Evolutionary conservation across 2,797 vertebrate species (phyloP).

Genomic region (Australoheros facetus): DNA sequence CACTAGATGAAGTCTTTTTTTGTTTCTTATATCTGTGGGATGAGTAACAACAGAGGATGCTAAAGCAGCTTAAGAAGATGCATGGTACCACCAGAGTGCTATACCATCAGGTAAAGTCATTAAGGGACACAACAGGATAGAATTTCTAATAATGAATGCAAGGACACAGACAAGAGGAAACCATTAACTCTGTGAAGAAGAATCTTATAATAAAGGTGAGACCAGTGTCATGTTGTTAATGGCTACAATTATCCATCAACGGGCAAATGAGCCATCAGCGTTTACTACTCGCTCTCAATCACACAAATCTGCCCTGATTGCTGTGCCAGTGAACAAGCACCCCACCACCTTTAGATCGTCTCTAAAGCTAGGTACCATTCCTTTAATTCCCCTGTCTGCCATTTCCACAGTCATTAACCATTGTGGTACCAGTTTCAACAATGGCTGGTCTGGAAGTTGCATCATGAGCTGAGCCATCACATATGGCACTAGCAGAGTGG

Average conservation of each 20-base stretch:
- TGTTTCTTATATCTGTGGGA: slow-evolving; percentile 12
- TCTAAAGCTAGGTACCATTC: slow-evolving; percentile 41
- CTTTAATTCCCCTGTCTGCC: slow-evolving; percentile 45
- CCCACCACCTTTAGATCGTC: slow-evolving; percentile 41
- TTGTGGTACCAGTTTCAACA: slow-evolving; percentile 14
- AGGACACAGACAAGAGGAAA: slow-evolving; percentile 63
- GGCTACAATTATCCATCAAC: slow-evolving; percentile 73
- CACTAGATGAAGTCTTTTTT: background rate
- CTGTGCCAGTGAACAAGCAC: slow-evolving; percentile 47
- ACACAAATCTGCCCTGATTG: slow-evolving; percentile 69
- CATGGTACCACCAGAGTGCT: slow-evolving; percentile 5
- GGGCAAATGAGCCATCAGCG: slow-evolving; percentile 70
- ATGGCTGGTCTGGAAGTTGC: background rate
- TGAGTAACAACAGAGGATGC: background rate
- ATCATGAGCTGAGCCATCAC: background rate
- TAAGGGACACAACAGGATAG: slow-evolving; percentile 48
- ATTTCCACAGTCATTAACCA: slow-evolving; percentile 39
- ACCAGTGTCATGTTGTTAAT: slow-evolving; percentile 70
- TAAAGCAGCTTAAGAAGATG: slow-evolving; percentile 23
- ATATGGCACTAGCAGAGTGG: slow-evolving; percentile 1
- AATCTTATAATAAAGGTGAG: slow-evolving; percentile 72
- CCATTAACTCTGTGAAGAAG: slow-evolving; percentile 67
- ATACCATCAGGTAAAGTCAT: slow-evolving; percentile 45
- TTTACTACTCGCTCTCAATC: slow-evolving; percentile 68
- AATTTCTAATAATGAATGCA: slow-evolving; percentile 60